Evolutionary conservation across 2,888 invertebrate genomes (phyloP).

Genomic region (Caenorhabditis sp.): DNA sequence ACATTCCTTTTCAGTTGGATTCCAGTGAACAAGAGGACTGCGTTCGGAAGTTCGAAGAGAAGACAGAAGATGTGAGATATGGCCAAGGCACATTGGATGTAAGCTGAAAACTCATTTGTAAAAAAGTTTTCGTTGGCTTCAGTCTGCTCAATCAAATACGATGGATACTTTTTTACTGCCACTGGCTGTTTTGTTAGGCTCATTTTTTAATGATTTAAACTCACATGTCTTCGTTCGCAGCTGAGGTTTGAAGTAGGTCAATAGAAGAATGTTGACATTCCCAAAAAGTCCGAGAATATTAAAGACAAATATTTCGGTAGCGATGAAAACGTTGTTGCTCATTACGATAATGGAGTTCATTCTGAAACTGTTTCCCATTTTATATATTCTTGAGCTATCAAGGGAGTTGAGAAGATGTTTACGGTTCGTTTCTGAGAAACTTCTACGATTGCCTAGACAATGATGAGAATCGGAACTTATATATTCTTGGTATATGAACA

Average conservation of each 20-base stretch:
- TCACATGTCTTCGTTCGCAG: conserved; percentile 45
- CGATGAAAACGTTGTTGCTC: conserved; percentile 43
- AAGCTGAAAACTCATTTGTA: conserved; percentile 48
- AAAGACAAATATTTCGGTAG: conserved; percentile 45
- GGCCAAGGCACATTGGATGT: conserved; percentile 45
- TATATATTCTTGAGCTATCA: background rate
- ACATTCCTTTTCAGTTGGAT: conserved; percentile 42
- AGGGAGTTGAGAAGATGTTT: background rate
- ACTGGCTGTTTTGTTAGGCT: no score
- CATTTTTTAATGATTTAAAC: background rate
- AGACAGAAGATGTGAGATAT: conserved; percentile 52
- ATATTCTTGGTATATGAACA: background rate
- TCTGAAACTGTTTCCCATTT: conserved; percentile 5
- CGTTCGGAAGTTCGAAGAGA: conserved; percentile 48
- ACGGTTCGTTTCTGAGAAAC: background rate
- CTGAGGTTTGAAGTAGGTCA: conserved; percentile 36
- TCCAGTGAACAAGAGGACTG: conserved; percentile 30
- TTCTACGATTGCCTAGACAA: no score
- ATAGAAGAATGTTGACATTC: conserved; percentile 43
- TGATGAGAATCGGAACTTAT: no score
- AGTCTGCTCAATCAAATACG: no score
- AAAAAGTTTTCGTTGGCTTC: no score
- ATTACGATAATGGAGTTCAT: conserved; percentile 22
- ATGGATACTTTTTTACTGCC: no score
- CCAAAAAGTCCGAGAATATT: conserved; percentile 55